Evolutionary conservation across 2,888 invertebrate species (phyloP), one percentile per base, ranked within the genome.

Genomic region (Marronus borbonicus): DNA sequence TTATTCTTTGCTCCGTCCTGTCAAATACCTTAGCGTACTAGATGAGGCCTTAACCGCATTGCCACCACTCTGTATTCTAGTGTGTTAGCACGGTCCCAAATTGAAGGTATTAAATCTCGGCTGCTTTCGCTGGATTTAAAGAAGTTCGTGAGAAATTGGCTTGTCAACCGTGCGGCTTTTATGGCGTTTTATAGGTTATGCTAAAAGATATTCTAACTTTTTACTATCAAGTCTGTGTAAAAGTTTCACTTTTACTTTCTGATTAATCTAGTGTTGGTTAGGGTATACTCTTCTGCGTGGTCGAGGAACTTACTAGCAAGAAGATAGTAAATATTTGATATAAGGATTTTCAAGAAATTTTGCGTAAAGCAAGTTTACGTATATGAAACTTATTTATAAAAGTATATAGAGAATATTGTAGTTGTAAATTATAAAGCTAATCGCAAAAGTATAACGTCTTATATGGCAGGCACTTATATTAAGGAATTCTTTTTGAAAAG

Each of bases 21-120:
- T 74, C 72, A 74, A 74, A 74, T 74, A 74, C 39, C 72, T 20
- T 60, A 74, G 49, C 50, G 50, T 50, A 24, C 39, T 74, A 60
- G 72, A 39, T 60, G 60, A 20, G 14, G 60, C 72, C 49, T 44
- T 74, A 49, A 60, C 72, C 72, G 72, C 60, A 74, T 74, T 62
- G 60, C 60, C 39, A 60, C 60, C 62, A 60, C 79, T 79, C 80
- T 79, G 79, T 77, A 77, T 80, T 80, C 78, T 69, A 36, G 80
- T 77, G 79, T 80, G 79, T 77, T 79, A 82, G 81, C 72, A n/a
- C 60, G 72, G 72, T 81, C 82, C 81, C 83, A 85, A 84, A 84
- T 85, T 84, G 85, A 83, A 83, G 81, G 84, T 84, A 84, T 83
- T 84, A 84, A 84, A 84, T 84, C 84, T 84, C 81, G 64, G 78